Conservation (phyloP, 2,797 vertebrate species). For the Pangasius larnaudii region DNA sequence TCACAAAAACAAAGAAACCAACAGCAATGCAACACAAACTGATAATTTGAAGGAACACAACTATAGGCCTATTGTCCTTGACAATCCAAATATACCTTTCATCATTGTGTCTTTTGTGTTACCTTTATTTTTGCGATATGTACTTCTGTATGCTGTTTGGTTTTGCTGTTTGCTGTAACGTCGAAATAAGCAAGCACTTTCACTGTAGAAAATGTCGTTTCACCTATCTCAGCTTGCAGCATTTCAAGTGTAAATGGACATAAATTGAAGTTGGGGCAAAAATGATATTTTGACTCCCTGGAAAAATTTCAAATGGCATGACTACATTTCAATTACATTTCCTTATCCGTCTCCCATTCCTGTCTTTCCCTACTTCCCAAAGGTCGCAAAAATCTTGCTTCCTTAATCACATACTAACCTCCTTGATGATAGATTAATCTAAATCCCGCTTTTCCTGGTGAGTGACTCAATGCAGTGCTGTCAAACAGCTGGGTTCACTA, state of each 20-base stretch:
- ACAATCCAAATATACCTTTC: background rate
- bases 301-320: background rate
- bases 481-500: background rate
- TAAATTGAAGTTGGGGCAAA: background rate
- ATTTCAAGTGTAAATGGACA: background rate
- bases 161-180: background rate
- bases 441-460: background rate
- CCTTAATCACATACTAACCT: background rate
- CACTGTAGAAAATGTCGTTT: background rate
- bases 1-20: background rate
- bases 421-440: background rate
- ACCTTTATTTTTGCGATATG: background rate
- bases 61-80: background rate
- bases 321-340: background rate
- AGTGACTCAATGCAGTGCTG: background rate
- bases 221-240: background rate
- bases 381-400: background rate
- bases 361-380: background rate
- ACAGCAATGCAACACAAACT: background rate
- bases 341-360: background rate
- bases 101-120: background rate
- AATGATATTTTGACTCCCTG: background rate
- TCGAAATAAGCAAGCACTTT: background rate
- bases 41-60: background rate
- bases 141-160: background rate